Percentiles rank a stretch among this genome's conserved stretches.
phyloP scores from a whole-genome alignment of 2,797 vertebrate genomes.

The Salarias fasciatus region DNA sequence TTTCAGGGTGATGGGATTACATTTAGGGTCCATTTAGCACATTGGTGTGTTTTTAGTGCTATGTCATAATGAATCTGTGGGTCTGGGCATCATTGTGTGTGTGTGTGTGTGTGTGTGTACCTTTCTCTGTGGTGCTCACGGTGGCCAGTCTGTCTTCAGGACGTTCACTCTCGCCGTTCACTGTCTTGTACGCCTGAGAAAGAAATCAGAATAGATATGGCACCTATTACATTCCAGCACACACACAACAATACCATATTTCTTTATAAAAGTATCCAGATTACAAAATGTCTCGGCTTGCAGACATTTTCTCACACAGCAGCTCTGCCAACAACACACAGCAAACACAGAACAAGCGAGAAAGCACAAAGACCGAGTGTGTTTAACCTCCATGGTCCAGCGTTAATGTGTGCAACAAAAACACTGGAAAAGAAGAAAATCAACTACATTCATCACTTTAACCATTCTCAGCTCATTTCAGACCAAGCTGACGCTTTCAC shows the following conservation, averaged over 20 bases:
- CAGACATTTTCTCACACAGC: neutral
- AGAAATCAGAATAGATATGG: slow-evolving; percentile 1
- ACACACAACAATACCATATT: neutral
- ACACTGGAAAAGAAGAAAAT: no score
- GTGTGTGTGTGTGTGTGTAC: slow-evolving; percentile 57
- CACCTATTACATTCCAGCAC: slow-evolving; percentile 35
- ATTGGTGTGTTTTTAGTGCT: no score
- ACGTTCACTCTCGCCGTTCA: slow-evolving; percentile 67
- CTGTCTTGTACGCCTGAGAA: slow-evolving; percentile 79
- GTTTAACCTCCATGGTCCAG: no score
- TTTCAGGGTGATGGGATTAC: no score
- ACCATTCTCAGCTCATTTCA: no score
- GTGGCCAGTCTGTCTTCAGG: slow-evolving; percentile 62
- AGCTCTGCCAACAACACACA: neutral
- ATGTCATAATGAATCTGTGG: no score
- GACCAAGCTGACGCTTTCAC: no score
- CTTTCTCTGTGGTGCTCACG: slow-evolving; percentile 54
- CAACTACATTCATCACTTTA: no score
- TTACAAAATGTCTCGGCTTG: slow-evolving; percentile 21
- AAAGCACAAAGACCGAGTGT: slow-evolving; percentile 1
- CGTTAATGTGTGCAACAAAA: no score
- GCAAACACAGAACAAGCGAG: slow-evolving; percentile 3
- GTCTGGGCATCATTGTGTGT: no score
- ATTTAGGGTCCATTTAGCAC: no score
- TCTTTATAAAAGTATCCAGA: no score